A percentile compares a stretch with the other conserved stretches of the same genome.
Evolutionary conservation across 1,140 invertebrate species (phyloP).

Genomic region (Coelopa frigida): DNA sequence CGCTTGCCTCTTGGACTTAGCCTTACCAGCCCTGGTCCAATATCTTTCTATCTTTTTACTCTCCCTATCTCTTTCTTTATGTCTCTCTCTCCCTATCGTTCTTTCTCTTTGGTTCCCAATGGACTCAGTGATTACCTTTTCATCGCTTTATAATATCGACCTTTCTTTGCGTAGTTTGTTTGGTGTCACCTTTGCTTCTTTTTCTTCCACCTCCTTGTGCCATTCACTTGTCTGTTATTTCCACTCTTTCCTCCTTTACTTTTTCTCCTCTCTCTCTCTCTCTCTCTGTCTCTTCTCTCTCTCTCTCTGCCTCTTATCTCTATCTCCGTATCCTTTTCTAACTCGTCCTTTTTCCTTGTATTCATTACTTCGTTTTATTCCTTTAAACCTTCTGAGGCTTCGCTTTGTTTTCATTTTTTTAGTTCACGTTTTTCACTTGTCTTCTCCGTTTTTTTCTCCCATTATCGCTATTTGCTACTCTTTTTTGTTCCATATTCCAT

Average conservation of each 20-base stretch:
- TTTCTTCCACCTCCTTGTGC: no score
- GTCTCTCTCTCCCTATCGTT: background rate
- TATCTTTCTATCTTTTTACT: no score
- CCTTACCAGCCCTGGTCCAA: no score
- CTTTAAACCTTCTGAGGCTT: background rate
- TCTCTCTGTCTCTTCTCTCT: background rate
- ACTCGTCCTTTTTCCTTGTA: background rate
- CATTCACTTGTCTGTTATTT: no score
- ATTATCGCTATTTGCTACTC: background rate
- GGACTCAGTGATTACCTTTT: no score
- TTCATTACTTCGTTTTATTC: background rate
- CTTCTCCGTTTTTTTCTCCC: background rate
- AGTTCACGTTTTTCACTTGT: background rate
- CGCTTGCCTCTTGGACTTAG: no score
- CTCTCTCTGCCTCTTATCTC: background rate
- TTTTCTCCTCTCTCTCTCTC: background rate
- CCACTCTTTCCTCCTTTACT: background rate
- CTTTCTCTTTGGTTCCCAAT: background rate
- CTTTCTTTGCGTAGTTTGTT: no score
- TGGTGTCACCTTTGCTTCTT: no score
- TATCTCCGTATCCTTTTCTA: background rate
- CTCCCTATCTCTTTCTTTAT: background rate
- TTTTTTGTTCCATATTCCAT: no score
- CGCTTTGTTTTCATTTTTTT: background rate
- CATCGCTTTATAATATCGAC: no score